Evolutionary conservation across 2,113 vertebrate species (phyloP), one percentile per base, ranked within the genome.

Genomic region (Pelusios castaneus): DNA sequence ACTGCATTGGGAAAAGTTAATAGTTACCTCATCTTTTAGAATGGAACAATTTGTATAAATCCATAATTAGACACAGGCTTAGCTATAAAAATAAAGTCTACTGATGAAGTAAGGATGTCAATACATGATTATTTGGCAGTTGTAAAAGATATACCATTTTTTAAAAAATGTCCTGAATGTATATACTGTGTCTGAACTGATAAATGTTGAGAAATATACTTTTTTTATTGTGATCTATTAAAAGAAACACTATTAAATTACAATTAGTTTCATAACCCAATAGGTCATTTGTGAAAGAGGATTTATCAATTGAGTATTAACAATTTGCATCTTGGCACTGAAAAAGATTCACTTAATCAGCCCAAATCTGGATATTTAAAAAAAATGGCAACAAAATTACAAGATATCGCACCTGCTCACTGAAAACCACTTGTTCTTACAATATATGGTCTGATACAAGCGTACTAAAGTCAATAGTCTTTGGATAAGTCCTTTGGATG

Each of bases 61-160:
- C 91, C 45, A 77, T 84, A 85, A 95, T 91, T 93, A 92, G 76
- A 90, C 21, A 83, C 7, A 94, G 63, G 25, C 22, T 92, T 95
- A 93, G 56, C 10, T n/a, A n/a, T 67, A 95, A 95, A 70, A n/a
- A n/a, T n/a, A 38, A 94, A 91, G 25, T 25, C 38, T 90, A 73
- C 38, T 73, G 88, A 84, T 82, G 85, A 86, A 41, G 94, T 3
- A 85, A 13, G 12, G 19, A 92, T 89, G 79, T 51, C 82, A 90
- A 91, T 88, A 86, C 75, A n/a, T 84, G n/a, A 82, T 76, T 84
- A 92, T 85, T 56, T 77, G 90, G 52, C 82, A 95, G 11, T 47
- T 80, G 21, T 27, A 41, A 77, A n/a, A 31, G 14, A 10, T 47
- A 58, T 86, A 93, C 92, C 89, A 54, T 25, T 43, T 73, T 56